These are phyloP conservation scores for Clanis bilineata DNA, from an alignment of 2,888 invertebrate genomes.

Conservation along the genomic window DNA sequence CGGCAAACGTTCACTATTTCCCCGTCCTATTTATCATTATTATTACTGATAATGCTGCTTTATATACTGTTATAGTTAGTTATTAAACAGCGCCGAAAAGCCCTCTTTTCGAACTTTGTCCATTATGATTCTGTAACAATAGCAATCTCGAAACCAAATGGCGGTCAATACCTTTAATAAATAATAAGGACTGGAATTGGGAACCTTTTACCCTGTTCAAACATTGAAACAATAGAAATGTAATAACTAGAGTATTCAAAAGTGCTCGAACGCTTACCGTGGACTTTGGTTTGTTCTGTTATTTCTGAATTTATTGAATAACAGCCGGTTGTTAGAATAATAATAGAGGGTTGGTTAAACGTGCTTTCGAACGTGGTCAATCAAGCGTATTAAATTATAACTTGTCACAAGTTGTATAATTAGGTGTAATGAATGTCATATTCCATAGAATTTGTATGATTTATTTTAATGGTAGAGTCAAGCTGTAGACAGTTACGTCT, in stretches of 20 bases:
- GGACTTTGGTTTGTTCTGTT: conserved; percentile 23
- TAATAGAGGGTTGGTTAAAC: conserved; percentile 8
- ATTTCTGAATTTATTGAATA: conserved; percentile 20
- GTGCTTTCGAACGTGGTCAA: background rate
- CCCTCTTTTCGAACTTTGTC: conserved; percentile 37
- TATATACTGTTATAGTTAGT: conserved; percentile 26
- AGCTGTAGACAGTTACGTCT: too few species aligned
- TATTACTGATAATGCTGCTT: conserved; percentile 9
- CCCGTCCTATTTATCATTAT: conserved; percentile 2
- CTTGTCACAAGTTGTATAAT: too few species aligned
- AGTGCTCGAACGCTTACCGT: conserved; percentile 26
- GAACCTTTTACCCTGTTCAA: conserved; percentile 40
- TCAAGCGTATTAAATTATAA: background rate
- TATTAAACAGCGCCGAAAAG: conserved; percentile 32
- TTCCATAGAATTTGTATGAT: too few species aligned
- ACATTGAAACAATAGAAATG: conserved; percentile 36
- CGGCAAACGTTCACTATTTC: conserved; percentile 12
- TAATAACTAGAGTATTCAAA: conserved; percentile 35
- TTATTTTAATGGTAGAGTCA: too few species aligned
- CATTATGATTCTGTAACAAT: conserved; percentile 46
- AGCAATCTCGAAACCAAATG: conserved; percentile 37
- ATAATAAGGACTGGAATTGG: conserved; percentile 37
- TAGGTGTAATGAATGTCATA: too few species aligned
- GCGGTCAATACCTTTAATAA: conserved; percentile 45
- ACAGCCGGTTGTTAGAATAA: conserved; percentile 8